Evolutionary conservation across 2,113 vertebrate genomes (phyloP), one percentile per base, ranked within the genome.

Genomic region (Anguilla rostrata): DNA sequence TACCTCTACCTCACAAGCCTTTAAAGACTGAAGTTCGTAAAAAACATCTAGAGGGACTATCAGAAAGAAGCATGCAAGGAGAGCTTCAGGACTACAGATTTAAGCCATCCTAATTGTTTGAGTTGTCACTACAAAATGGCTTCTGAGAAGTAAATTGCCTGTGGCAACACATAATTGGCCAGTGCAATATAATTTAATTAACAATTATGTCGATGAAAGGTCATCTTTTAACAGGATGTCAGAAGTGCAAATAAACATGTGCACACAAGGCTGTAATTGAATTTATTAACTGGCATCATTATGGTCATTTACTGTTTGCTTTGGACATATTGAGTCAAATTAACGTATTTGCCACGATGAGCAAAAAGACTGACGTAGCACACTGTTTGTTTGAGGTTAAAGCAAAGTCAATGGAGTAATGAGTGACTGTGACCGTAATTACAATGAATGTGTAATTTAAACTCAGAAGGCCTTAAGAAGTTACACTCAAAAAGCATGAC

Each of bases 101-200:
- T n/a, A 75, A 34, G 26, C 7, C 26, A 5, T 60, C 14, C 56
- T 16, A 3, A 3, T 26, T 26, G 26, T 66, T 75, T n/a, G 5
- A 34, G 9, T 29, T 75, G n/a, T 75, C 71, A 75, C 26, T 34
- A 75, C 71, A 75, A 34, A 34, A 34, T 26, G 26, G n/a, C 9
- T 75, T 75, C 71, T 34, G n/a, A n/a, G 71, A 9, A 75, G 71
- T 34, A 75, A 75, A 75, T 75, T 75, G n/a, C 71, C 29, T 26
- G 34, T 75, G 71, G 29, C 71, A 26, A 34, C 71, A 75, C 71
- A 75, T 75, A 75, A 75, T 75, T 75, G n/a, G 71, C 71, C n/a
- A 12, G 26, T 34, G 9, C 12, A 75, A 75, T 75, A 34, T 34
- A 75, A 75, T 34, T 75, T 75, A 34, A 26, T 34, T 1, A n/a